These are phyloP conservation scores for Meteorus cinctellus DNA, from an alignment of 2,888 invertebrate species.

Conservation along the genomic window DNA sequence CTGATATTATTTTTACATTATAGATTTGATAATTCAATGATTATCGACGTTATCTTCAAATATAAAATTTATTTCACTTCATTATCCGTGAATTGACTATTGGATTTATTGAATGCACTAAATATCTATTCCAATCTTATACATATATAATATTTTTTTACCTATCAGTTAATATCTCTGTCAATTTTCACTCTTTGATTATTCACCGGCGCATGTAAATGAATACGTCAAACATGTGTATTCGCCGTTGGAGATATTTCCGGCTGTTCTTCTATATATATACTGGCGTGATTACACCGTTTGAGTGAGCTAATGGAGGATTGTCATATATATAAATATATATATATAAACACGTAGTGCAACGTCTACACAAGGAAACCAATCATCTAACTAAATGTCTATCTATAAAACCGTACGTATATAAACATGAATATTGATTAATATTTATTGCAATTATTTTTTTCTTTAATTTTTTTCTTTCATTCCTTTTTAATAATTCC, in stretches of 20 bases:
- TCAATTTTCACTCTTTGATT: background rate
- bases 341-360: background rate
- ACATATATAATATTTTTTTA: background rate
- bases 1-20: conserved; percentile 31
- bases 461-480: background rate
- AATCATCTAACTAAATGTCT: too few species aligned
- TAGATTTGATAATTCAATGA: conserved; percentile 35
- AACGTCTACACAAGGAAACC: background rate
- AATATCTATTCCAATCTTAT: background rate
- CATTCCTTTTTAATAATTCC: background rate
- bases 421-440: background rate
- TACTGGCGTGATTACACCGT: conserved; percentile 23
- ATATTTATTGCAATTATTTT: background rate
- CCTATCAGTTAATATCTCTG: background rate
- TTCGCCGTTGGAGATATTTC: conserved; percentile 31
- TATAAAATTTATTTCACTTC: background rate
- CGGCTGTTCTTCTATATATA: conserved; percentile 10
- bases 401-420: too few species aligned
- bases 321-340: background rate
- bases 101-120: background rate
- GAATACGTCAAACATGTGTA: conserved; percentile 31
- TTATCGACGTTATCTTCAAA: conserved; percentile 22
- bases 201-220: conserved; percentile 5
- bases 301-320: conserved; percentile 3
- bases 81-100: background rate